Conservation (phyloP, 2,113 vertebrate species). For the Gallinago jamesoni region DNA sequence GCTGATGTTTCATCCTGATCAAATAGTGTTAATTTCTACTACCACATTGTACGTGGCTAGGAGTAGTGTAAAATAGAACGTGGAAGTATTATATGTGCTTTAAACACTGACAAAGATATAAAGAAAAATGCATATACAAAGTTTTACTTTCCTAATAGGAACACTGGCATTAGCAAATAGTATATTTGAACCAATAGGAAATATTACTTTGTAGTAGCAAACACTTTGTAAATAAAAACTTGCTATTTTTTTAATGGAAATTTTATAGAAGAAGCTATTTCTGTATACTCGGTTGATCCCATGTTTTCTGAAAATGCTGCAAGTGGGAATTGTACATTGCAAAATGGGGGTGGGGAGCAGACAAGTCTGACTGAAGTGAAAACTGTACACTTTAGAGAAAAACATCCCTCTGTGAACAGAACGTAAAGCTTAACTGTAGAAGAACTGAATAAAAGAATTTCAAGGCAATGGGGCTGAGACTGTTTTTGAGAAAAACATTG, state of each 20-base stretch:
- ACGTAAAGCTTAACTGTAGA: constrained; percentile 37
- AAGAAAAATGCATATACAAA: constrained; percentile 29
- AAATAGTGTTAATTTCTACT: constrained; percentile 26
- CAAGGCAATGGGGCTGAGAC: constrained; percentile 8
- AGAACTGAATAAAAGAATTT: constrained; percentile 63
- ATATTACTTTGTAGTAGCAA: constrained; percentile 72
- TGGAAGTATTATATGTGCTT: not conserved
- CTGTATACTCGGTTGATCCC: constrained; percentile 66
- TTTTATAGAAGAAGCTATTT: constrained; percentile 80
- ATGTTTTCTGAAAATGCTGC: constrained; percentile 70
- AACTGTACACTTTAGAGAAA: not conserved
- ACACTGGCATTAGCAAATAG: constrained; percentile 49
- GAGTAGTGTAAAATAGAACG: not conserved
- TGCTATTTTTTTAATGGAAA: constrained; percentile 80
- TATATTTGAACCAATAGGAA: constrained; percentile 54
- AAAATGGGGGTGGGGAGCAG: not conserved
- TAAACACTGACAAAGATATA: constrained; percentile 22
- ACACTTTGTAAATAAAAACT: constrained; percentile 78
- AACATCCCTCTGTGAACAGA: not conserved
- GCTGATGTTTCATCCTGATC: not conserved
- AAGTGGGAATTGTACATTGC: not conserved
- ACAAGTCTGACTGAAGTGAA: not conserved
- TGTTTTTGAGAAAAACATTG: not conserved
- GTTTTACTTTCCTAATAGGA: constrained; percentile 50
- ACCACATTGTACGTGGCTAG: not conserved